These are phyloP conservation scores for Xanthia icteritia DNA, from an alignment of 2,888 invertebrate genomes.

Conservation along the genomic window DNA sequence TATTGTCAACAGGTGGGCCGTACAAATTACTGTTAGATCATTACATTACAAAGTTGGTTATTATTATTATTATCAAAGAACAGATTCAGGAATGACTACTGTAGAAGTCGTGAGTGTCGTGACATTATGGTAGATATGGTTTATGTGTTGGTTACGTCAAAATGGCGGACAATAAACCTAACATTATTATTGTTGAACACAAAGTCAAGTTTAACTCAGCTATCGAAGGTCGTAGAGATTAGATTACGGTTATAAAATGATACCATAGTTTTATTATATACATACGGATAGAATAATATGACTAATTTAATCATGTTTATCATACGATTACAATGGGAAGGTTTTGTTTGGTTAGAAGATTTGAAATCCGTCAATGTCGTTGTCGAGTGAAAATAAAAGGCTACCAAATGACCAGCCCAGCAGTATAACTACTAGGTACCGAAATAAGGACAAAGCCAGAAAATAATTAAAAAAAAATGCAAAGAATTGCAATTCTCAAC, in stretches of 20 bases:
- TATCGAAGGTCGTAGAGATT: constrained; percentile 62
- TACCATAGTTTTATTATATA: constrained; percentile 38
- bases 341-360: neutral
- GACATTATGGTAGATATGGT: neutral
- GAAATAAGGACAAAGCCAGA: neutral
- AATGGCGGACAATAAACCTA: constrained; percentile 33
- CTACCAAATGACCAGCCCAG: too few species aligned
- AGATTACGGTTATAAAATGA: constrained; percentile 56
- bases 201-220: constrained; percentile 58
- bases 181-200: constrained; percentile 23
- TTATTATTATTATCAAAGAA: neutral
- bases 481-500: neutral
- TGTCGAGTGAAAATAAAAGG: neutral
- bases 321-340: constrained; percentile 24
- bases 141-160: constrained; percentile 16
- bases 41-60: neutral
- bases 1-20: neutral
- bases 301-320: constrained; percentile 35
- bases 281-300: constrained; percentile 11
- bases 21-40: neutral
- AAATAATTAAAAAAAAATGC: neutral
- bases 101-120: neutral
- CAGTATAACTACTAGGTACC: too few species aligned
- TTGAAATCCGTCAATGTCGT: neutral
- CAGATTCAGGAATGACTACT: neutral